Evolutionary conservation across 2,113 vertebrate species (phyloP).

Genomic region (Rhegmatorhina hoffmannsi): DNA sequence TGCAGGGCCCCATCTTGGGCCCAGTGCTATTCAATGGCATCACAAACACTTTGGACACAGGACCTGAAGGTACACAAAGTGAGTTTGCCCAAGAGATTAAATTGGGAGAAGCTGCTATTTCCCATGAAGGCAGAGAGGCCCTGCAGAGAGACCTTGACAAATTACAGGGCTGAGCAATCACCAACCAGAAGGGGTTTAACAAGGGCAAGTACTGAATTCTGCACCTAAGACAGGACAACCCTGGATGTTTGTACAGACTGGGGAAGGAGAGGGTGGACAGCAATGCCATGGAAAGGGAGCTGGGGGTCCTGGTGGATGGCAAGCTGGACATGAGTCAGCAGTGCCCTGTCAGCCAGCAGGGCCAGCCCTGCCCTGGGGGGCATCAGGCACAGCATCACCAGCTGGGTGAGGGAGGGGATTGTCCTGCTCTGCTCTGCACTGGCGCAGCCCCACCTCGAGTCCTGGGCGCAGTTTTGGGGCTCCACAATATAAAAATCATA

Average conservation of each 20-base stretch:
- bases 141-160: neutral
- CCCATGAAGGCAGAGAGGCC: neutral
- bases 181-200: neutral
- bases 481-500: neutral
- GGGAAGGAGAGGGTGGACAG: neutral
- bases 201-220: neutral
- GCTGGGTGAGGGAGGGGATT: neutral
- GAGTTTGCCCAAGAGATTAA: neutral
- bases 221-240: neutral
- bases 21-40: neutral
- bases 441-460: rapidly evolving
- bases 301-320: neutral
- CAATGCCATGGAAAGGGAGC: neutral
- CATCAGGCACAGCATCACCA: neutral
- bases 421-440: neutral
- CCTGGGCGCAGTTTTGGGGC: neutral
- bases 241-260: neutral
- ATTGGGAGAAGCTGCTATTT: neutral
- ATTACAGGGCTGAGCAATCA: neutral
- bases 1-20: neutral
- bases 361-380: neutral
- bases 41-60: neutral
- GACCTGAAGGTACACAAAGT: neutral
- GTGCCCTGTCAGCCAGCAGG: neutral
- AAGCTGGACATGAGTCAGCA: neutral